A percentile compares a stretch with the other conserved stretches of the same genome.
These are phyloP conservation scores for Drosophila lacertosa DNA, from an alignment of 1,140 invertebrate species.

Conservation along the genomic window DNA sequence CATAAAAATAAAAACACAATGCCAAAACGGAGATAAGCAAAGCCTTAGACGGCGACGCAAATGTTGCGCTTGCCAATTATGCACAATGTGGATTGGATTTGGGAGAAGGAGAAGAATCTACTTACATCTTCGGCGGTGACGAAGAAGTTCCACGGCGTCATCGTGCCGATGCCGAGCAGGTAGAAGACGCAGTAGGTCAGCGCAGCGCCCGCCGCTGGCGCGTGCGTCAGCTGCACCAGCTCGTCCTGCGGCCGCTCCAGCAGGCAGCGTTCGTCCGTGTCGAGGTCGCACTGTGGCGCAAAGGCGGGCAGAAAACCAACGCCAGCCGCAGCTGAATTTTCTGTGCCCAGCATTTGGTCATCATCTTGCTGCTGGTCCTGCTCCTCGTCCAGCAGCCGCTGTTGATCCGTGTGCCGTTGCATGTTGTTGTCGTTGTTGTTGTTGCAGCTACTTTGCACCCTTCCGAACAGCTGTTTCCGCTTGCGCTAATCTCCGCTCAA, in stretches of 20 bases:
- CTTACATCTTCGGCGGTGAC: constrained; percentile 97
- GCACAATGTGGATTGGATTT: constrained; percentile 24
- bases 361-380: constrained; percentile 9
- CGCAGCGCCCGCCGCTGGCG: constrained; percentile 86
- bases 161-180: constrained; percentile 93
- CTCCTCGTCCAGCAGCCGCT: not conserved
- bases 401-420: constrained; percentile 23
- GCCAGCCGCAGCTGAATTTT: not conserved
- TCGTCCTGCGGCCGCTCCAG: constrained; percentile 54
- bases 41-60: constrained; percentile 42
- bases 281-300: constrained; percentile 10
- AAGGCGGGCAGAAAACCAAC: constrained; percentile 65
- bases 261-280: constrained; percentile 42
- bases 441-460: constrained; percentile 1
- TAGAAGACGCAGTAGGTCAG: constrained; percentile 94
- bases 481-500: constrained; percentile 1
- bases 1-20: constrained; percentile 29
- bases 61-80: constrained; percentile 25
- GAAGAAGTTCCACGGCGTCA: constrained; percentile 98
- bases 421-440: constrained; percentile 3
- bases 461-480: constrained; percentile 20
- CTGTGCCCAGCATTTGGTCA: constrained; percentile 32
- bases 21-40: constrained; percentile 51
- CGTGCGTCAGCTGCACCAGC: constrained; percentile 58
- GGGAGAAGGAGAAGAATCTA: constrained; percentile 59